Base-by-base conservation (phyloP, 2,113 vertebrate genomes). In the Gymnorhina tibicen region DNA sequence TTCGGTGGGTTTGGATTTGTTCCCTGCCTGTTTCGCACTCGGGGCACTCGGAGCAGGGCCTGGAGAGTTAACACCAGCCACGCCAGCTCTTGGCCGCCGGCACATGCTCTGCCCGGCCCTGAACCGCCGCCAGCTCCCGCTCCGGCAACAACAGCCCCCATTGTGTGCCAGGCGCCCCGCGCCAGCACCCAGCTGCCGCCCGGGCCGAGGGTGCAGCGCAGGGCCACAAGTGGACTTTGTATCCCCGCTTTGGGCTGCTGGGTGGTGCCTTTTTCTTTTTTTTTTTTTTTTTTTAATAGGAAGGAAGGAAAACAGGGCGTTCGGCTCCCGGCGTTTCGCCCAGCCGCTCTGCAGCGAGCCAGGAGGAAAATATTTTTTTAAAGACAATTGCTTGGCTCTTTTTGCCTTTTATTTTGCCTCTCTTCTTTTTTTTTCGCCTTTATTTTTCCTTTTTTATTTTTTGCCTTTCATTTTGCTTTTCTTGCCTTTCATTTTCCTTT, bases 191-290 rank as follows among this genome's bases (percentile, higher is more conserved):
- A 84, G 91, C 95, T 83, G 89, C 91, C 28, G 62, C 88, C 47
- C 30, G 62, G 52, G 63, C 79, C 21, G 7, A 66, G 95, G 93
- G 77, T 63, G 81, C 91, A 87, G 28, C 20, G 23, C 26, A 16
- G 84, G 76, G 90, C 69, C 84, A 97, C 93, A 91, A 91, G 76
- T 50, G 96, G 96, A 92, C 96, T 95, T 96, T 91, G 95, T 94
- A 42, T 93, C 93, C 72, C 56, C 0, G 19, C 58, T 56, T 17
- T 7, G 53, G 84, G 67, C 56, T 41, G 67, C 37, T 63, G 70
- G 55, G 82, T 67, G 87, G 62, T 68, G 62, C 69, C 30, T 30
- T 41, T 15, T 13, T 12, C 16, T 22, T 28, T 33, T 21, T 13
- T 20, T 20, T 32, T 12, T 64, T 53, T 37, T 62, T 78, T 80